Evolutionary conservation across 2,797 vertebrate species (phyloP).

Genomic region (Pteropus rufus): DNA sequence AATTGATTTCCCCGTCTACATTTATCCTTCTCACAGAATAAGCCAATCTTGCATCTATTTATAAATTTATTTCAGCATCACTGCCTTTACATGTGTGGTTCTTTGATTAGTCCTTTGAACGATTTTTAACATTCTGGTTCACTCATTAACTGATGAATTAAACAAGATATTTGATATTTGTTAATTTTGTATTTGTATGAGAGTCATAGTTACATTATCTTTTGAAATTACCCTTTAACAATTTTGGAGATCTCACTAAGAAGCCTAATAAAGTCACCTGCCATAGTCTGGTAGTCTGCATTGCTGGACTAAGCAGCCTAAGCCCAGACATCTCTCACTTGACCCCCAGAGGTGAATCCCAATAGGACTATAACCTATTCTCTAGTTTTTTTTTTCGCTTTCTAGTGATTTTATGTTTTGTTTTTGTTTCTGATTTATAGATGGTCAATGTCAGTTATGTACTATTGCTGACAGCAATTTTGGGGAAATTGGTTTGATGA

Average conservation of each 20-base stretch:
- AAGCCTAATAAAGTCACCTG: background rate
- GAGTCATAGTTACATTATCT: background rate
- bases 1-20: background rate
- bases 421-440: background rate
- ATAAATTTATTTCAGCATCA: background rate
- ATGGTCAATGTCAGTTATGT: background rate
- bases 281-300: background rate
- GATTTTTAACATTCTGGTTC: background rate
- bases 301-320: background rate
- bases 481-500: background rate
- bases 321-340: background rate
- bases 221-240: background rate
- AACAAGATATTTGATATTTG: background rate
- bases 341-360: background rate
- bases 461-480: background rate
- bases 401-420: background rate
- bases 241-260: background rate
- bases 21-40: background rate
- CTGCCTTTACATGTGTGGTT: background rate
- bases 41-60: background rate
- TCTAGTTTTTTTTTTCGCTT: background rate
- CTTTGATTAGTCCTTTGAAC: background rate
- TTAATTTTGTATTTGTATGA: background rate
- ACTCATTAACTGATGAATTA: background rate
- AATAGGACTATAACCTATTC: background rate